Base-by-base conservation (phyloP, 2,888 invertebrate genomes). In the Lordiphosa fenestrarum region DNA sequence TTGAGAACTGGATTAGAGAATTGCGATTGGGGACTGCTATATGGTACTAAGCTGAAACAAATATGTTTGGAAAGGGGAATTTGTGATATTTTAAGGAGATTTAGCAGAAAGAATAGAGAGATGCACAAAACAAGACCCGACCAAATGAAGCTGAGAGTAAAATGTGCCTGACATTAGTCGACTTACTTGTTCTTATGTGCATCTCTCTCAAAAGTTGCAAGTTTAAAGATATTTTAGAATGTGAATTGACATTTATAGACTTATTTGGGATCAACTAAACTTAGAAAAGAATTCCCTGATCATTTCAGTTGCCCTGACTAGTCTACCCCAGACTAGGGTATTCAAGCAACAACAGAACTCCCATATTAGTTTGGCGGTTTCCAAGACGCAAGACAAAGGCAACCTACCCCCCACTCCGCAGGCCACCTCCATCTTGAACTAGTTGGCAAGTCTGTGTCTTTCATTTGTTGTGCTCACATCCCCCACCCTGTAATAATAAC, bases 401-500 rank as follows among this genome's bases (percentile, higher is more conserved):
- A 21, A 10, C 41, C 13, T 7, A 9, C 23, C 6, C 21, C n/a
- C 10, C 4, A 19, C 33, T 50, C 52, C 57, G 47, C 56, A 57
- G 42, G 40, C 46, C 53, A 47, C 42, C 63, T 74, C 59, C 75
- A 74, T 78, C 72, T 71, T 75, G 83, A 68, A 61, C 72, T 54
- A 55, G 74, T 62, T 71, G 64, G 47, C 52, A 78, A 59, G 61
- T 61, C 58, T 50, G 19, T 40, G 51, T 37, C 33, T 25, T 40
- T 25, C 35, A 41, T 37, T 25, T 42, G 57, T 49, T 60, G 40
- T 40, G 37, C 63, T 41, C 33, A 46, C 54, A 36, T 56, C 46
- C 6, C 59, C 64, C 67, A 63, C 73, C 68, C 64, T 59, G 53
- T 56, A 74, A 82, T 82, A 77, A 77, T 77, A 77, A 77, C 76